Conservation (phyloP, 2,888 invertebrate genomes). For the Epinotia demarniana region DNA sequence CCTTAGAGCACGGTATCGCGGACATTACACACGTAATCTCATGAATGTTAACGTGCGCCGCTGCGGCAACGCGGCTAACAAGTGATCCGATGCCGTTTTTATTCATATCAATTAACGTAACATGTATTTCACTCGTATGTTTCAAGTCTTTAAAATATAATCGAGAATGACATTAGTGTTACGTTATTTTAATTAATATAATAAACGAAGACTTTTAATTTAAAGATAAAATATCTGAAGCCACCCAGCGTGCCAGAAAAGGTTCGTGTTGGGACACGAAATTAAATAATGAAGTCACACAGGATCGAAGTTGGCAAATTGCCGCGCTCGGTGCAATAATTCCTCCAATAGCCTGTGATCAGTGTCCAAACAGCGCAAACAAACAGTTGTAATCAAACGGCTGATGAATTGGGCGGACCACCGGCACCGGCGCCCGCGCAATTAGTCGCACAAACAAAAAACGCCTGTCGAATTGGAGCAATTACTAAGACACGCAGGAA, state of each 20-base stretch:
- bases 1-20: conserved; percentile 63
- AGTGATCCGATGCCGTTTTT: conserved; percentile 42
- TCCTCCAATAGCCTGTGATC: conserved; percentile 69
- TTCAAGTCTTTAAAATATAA: conserved; percentile 2
- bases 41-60: conserved; percentile 65
- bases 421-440: conserved; percentile 51
- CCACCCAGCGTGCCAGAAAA: conserved; percentile 49
- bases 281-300: conserved; percentile 54
- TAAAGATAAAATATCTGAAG: conserved; percentile 25
- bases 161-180: conserved; percentile 5
- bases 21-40: conserved; percentile 64
- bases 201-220: conserved; percentile 17
- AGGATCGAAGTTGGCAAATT: conserved; percentile 69
- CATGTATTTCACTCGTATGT: conserved; percentile 6
- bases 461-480: conserved; percentile 30
- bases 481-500: conserved; percentile 12
- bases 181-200: conserved; percentile 37
- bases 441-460: conserved; percentile 46
- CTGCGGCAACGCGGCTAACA: conserved; percentile 47
- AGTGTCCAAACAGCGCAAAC: conserved; percentile 75
- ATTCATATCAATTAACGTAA: conserved; percentile 40
- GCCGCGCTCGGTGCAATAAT: conserved; percentile 70
- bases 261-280: conserved; percentile 44
- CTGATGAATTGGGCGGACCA: conserved; percentile 72
- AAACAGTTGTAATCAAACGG: conserved; percentile 67